Evolutionary conservation across 2,113 vertebrate species (phyloP), one percentile per base, ranked within the genome.

Genomic region (Oncorhynchus keta): DNA sequence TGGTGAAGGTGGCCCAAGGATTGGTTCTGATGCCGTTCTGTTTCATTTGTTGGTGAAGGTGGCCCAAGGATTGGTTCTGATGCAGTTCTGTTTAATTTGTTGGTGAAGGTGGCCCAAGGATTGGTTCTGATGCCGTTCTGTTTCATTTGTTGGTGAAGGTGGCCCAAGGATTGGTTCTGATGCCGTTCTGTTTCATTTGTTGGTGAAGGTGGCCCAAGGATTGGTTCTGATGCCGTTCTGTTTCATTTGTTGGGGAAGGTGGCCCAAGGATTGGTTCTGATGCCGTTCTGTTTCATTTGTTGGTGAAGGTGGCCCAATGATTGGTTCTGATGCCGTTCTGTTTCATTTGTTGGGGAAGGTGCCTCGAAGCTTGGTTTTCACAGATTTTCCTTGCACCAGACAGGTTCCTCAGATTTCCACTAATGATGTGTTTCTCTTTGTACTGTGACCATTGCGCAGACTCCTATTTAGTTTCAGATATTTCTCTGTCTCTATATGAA

Each of bases 381-480:
- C 57, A 76, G 64, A 24, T 61, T 57, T 59, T 61, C 62, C 16
- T 1, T 68, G 30, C 26, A 11, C 45, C 2, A 7, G 48, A 76
- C 16, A n/a, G 20, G 4, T 35, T 35, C 66, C 16, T 9, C n/a
- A 14, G 6, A 30, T 82, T 86, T 45, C 75, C 69, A 78, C 76
- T 76, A 76, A 80, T 55, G 72, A 64, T 81, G 57, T 55, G 45
- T 77, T 70, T 78, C 59, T 80, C 70, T 81, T 57, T 82, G 48
- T 83, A 51, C 71, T 81, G 59, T 86, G 78, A 49, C 64, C 65
- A 70, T 86, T 77, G 79, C 87, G 85, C 83, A 90, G 82, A 81
- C 51, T 70, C 72, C 72, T 84, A 18, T 32, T 57, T 80, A 48
- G 49, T 72, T 69, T 75, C 70, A 45, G 73, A 72, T 67, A 72